Percentiles rank a stretch among this genome's conserved stretches.
phyloP scores from a whole-genome alignment of 2,888 invertebrate species.

The Tinea semifulvella region DNA sequence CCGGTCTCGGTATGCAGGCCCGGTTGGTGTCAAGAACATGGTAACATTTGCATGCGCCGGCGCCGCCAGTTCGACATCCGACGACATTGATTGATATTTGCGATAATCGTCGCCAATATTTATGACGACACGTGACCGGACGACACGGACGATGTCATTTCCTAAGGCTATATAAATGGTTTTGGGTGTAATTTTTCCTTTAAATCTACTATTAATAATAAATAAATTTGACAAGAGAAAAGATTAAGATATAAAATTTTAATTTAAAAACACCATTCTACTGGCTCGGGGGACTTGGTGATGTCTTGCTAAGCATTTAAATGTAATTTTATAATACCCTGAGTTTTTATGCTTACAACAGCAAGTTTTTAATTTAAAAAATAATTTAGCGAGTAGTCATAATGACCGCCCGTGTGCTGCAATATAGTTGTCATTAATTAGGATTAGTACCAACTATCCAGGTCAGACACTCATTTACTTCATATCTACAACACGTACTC shows the following conservation, averaged over 20 bases:
- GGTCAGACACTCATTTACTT: constrained; percentile 48
- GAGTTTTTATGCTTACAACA: no score
- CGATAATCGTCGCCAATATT: constrained; percentile 39
- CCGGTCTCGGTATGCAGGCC: no score
- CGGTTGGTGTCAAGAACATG: constrained; percentile 2
- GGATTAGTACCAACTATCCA: constrained; percentile 27
- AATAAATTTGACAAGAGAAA: no score
- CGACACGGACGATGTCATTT: constrained; percentile 17
- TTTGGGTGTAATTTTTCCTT: no score
- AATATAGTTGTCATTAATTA: constrained; percentile 35
- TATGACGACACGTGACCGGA: constrained; percentile 37
- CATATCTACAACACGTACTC: constrained; percentile 35
- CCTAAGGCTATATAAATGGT: no score
- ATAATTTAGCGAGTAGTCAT: background rate
- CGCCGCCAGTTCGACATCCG: constrained; percentile 25
- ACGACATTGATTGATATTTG: constrained; percentile 33
- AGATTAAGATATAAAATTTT: no score
- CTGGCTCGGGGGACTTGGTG: no score
- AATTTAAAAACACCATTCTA: no score
- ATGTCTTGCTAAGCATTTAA: no score
- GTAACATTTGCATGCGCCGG: constrained; percentile 27
- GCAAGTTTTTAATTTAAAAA: no score
- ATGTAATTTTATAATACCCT: no score
- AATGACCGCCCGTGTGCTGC: background rate
- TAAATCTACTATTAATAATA: no score